Evolutionary conservation across 2,888 invertebrate genomes (phyloP).

Genomic region (Acanthacorydalis orientalis): DNA sequence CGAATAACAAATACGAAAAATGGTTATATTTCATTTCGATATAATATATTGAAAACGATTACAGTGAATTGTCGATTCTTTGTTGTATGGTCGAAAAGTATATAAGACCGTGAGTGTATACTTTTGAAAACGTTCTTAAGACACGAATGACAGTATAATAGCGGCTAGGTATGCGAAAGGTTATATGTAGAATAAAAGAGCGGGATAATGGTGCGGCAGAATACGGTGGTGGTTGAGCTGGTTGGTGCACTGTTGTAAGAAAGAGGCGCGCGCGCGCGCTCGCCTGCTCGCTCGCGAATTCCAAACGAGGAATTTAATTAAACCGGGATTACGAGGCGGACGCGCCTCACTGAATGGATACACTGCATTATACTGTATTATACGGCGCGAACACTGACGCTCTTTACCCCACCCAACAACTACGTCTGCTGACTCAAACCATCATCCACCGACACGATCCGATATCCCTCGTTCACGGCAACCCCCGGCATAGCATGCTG

Average conservation of each 20-base stretch:
- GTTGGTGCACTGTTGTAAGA: neutral
- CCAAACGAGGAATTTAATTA: constrained; percentile 6
- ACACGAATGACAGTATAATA: neutral
- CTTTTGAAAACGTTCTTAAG: neutral
- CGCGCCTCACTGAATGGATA: neutral
- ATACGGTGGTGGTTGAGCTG: neutral
- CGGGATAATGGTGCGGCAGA: constrained; percentile 22
- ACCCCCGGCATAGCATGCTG: too few relatives aligned
- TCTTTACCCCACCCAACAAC: neutral
- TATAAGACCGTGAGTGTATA: neutral
- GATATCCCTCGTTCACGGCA: too few relatives aligned
- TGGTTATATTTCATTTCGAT: neutral
- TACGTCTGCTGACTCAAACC: too few relatives aligned
- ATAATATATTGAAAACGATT: neutral
- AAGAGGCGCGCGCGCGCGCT: neutral
- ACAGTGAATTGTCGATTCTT: neutral
- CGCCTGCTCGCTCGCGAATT: neutral
- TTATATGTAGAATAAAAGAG: constrained; percentile 29
- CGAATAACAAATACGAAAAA: too few relatives aligned
- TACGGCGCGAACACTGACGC: neutral
- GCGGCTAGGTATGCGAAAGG: constrained; percentile 23
- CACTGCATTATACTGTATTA: neutral
- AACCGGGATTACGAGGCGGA: constrained; percentile 5
- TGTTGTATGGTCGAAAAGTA: too few relatives aligned
- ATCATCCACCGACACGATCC: too few relatives aligned